phyloP scores from a whole-genome alignment of 2,113 vertebrate genomes.

The Smithornis capensis region DNA sequence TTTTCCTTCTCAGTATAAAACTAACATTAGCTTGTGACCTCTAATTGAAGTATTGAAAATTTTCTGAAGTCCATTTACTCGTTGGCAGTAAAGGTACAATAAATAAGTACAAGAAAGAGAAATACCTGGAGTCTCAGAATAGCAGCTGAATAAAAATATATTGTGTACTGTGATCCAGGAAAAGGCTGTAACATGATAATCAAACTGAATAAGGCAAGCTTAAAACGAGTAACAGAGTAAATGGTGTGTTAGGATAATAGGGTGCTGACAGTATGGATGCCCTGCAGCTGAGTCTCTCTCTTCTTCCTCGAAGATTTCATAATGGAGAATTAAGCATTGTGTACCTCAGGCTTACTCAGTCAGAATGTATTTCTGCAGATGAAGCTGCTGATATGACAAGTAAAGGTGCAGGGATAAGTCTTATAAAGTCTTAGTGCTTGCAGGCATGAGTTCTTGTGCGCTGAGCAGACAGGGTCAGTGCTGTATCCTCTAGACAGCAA shows the following conservation, averaged over 20 bases:
- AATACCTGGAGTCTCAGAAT: slow-evolving; percentile 15
- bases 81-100: not conserved
- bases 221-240: slow-evolving; percentile 67
- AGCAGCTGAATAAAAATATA: slow-evolving; percentile 22
- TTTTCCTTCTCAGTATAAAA: not conserved
- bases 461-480: slow-evolving; percentile 47
- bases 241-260: slow-evolving; percentile 69
- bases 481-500: slow-evolving; percentile 32
- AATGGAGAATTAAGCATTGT: slow-evolving; percentile 76
- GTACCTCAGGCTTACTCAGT: slow-evolving; percentile 77
- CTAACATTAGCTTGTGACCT: not conserved
- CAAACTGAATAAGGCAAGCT: slow-evolving; percentile 61
- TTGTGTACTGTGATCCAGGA: slow-evolving; percentile 11
- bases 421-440: slow-evolving; percentile 54
- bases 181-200: slow-evolving; percentile 57
- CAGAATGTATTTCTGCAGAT: slow-evolving; percentile 76
- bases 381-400: slow-evolving; percentile 74
- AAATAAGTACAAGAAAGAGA: not conserved
- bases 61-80: not conserved
- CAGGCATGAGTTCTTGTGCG: slow-evolving; percentile 62
- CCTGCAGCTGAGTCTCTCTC: slow-evolving; percentile 72
- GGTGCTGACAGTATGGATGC: slow-evolving; percentile 66
- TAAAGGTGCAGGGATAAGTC: slow-evolving; percentile 54
- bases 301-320: slow-evolving; percentile 68
- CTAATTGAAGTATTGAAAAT: not conserved